Conservation (phyloP, 2,888 invertebrate genomes). For the Drosophila nr. medialis region DNA sequence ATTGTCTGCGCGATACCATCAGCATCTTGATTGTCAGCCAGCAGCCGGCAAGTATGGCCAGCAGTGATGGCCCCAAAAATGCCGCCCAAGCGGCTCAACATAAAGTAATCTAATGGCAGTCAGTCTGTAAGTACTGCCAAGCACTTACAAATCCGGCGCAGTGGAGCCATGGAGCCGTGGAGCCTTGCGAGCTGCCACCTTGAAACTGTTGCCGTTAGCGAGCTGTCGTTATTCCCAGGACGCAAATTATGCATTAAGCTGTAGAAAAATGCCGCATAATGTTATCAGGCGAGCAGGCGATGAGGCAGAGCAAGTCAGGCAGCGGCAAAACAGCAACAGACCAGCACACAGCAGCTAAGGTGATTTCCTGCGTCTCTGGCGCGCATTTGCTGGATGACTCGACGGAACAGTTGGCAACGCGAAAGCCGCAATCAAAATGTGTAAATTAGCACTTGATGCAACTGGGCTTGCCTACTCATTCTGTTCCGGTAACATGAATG, state of each 20-base stretch:
- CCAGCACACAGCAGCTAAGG: constrained; percentile 31
- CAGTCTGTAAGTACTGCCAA: constrained; percentile 66
- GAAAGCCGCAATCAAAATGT: constrained; percentile 78
- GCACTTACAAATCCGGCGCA: constrained; percentile 48
- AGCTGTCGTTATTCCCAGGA: constrained; percentile 68
- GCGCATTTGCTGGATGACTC: constrained; percentile 26
- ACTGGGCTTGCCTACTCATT: constrained; percentile 34
- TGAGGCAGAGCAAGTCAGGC: constrained; percentile 20
- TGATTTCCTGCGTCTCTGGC: constrained; percentile 41
- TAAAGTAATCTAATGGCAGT: constrained; percentile 72
- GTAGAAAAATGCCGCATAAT: constrained; percentile 77
- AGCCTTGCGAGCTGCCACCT: constrained; percentile 36
- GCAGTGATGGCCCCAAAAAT: constrained; percentile 38
- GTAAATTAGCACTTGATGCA: constrained; percentile 76
- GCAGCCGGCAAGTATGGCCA: constrained; percentile 22
- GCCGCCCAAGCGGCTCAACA: constrained; percentile 55
- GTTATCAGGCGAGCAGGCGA: constrained; percentile 61
- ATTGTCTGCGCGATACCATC: constrained; percentile 49
- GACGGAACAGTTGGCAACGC: constrained; percentile 34
- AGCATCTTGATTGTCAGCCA: constrained; percentile 53
- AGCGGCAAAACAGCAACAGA: constrained; percentile 3
- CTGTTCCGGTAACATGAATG: constrained; percentile 5
- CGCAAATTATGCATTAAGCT: constrained; percentile 80
- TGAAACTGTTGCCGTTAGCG: constrained; percentile 22
- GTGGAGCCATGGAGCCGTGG: background rate